Conservation (phyloP, 2,888 invertebrate species). For the Tenthredo notha region DNA sequence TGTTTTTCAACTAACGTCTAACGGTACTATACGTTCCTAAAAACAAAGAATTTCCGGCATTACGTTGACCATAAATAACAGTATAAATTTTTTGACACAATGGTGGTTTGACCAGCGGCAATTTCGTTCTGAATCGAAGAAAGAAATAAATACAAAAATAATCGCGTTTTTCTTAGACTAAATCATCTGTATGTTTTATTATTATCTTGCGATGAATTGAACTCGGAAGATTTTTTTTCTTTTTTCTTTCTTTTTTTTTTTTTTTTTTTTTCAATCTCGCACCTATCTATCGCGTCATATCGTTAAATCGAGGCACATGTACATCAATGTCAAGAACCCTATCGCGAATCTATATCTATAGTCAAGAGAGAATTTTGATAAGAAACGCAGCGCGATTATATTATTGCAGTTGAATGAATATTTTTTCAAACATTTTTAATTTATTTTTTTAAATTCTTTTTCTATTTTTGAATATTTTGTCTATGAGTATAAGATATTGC, state of each 20-base stretch:
- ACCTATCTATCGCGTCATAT: neutral
- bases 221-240: neutral
- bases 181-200: neutral
- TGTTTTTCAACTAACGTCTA: neutral
- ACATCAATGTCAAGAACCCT: constrained; percentile 16
- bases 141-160: neutral
- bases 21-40: neutral
- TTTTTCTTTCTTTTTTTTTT: no score
- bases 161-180: neutral
- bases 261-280: no score
- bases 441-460: neutral
- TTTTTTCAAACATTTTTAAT: neutral
- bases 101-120: neutral
- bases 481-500: neutral
- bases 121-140: neutral
- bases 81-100: neutral
- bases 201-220: neutral
- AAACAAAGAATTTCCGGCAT: constrained; percentile 23
- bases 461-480: neutral
- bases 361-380: neutral
- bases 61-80: neutral
- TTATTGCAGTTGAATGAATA: neutral
- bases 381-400: neutral
- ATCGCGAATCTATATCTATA: constrained; percentile 4
- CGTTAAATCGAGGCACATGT: neutral